phyloP scores from a whole-genome alignment of 2,797 vertebrate genomes.

The Taenioides sp. region DNA sequence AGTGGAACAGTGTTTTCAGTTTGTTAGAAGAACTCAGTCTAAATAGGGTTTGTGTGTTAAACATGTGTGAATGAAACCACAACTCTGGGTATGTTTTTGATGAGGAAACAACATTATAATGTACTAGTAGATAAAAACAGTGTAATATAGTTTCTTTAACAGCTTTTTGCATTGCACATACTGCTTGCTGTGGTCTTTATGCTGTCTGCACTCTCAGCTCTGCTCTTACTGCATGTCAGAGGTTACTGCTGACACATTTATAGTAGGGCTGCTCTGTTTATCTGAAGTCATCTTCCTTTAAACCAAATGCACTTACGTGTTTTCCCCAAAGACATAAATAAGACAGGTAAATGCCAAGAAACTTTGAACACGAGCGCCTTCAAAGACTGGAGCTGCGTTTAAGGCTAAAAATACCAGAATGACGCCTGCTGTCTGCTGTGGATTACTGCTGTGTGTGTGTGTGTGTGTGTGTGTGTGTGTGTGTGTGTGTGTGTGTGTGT shows the following conservation, averaged over 20 bases:
- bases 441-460: slow-evolving; percentile 27
- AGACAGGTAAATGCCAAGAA: slow-evolving; percentile 14
- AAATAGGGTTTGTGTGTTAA: no score
- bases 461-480: slow-evolving; percentile 4
- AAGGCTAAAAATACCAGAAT: slow-evolving; percentile 40
- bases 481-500: slow-evolving; percentile 4
- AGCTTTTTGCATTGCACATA: no score
- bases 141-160: no score
- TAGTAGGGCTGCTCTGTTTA: background rate
- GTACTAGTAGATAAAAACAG: no score
- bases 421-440: slow-evolving; percentile 35
- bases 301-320: slow-evolving; percentile 7
- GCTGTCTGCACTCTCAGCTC: background rate
- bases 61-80: no score
- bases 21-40: no score
- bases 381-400: slow-evolving; percentile 27
- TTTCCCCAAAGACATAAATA: slow-evolving; percentile 1
- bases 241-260: background rate
- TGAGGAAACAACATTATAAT: no score
- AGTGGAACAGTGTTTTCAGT: no score
- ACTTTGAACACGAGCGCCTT: slow-evolving; percentile 21
- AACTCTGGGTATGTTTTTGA: no score
- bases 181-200: background rate
- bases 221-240: background rate
- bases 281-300: background rate